Conservation (phyloP, 1,140 invertebrate genomes). For the Chlorops oryzae region DNA sequence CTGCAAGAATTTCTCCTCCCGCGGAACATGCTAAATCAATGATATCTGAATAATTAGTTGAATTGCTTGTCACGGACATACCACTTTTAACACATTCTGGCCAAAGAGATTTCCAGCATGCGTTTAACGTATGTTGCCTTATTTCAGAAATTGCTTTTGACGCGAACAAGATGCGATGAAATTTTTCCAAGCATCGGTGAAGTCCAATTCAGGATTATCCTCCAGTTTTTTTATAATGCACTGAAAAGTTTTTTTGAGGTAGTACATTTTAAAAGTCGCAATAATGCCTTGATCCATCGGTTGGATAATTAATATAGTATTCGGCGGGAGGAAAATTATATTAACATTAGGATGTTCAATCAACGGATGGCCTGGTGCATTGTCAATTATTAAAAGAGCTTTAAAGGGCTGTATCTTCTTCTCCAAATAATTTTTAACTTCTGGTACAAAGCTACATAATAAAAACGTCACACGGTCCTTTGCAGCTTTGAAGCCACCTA, state of each 20-base stretch:
- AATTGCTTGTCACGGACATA: no score
- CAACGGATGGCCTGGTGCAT: conserved; percentile 1
- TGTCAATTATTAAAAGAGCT: neutral
- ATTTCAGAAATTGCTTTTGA: conserved; percentile 6
- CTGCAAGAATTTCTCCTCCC: no score
- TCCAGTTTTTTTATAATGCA: conserved; percentile 14
- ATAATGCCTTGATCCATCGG: conserved; percentile 6
- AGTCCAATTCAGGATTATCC: neutral
- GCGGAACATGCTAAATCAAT: no score
- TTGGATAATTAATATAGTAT: neutral
- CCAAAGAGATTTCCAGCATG: conserved; percentile 18
- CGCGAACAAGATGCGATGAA: conserved; percentile 12
- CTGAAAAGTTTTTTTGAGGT: neutral
- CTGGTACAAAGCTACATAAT: no score
- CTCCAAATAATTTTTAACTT: conserved; percentile 1
- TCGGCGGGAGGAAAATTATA: neutral
- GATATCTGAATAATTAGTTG: no score
- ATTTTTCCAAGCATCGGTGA: conserved; percentile 16
- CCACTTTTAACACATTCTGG: conserved; percentile 15
- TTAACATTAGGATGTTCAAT: neutral
- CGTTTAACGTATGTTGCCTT: conserved; percentile 14
- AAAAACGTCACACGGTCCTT: conserved; percentile 1
- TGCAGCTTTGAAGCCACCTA: conserved; percentile 1
- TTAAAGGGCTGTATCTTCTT: neutral
- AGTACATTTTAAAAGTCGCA: conserved; percentile 2